These are phyloP conservation scores for Phoeniculus purpureus DNA, from an alignment of 2,797 vertebrate species.

Conservation along the genomic window DNA sequence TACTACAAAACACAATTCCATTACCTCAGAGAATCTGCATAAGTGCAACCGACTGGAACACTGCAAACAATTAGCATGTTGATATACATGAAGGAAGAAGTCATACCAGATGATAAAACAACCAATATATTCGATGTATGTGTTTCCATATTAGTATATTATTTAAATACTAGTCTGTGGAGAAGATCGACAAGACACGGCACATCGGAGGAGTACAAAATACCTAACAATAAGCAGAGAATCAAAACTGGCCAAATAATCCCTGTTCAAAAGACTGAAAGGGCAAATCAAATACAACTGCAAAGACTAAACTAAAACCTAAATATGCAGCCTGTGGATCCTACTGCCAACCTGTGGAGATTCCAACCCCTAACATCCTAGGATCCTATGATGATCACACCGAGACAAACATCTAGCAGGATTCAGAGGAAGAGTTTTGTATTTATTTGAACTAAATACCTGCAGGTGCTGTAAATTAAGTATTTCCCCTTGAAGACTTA, in stretches of 20 bases:
- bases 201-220: neutral
- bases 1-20: constrained; percentile 22
- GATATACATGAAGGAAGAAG: constrained; percentile 27
- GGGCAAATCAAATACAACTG: neutral
- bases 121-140: constrained; percentile 7
- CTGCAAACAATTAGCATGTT: constrained; percentile 52
- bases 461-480: neutral
- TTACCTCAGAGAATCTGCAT: constrained; percentile 36
- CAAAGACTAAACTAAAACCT: neutral
- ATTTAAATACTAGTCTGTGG: neutral
- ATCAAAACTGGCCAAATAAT: neutral
- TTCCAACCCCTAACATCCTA: too few relatives aligned
- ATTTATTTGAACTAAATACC: neutral
- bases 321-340: neutral
- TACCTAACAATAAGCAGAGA: neutral
- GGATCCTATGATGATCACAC: too few relatives aligned
- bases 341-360: neutral
- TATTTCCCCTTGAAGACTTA: neutral
- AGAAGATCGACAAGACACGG: neutral
- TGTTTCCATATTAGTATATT: neutral
- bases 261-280: neutral
- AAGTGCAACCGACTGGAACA: constrained; percentile 57
- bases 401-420: neutral
- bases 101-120: neutral
- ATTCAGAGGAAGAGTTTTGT: neutral